Percentiles rank a stretch among this genome's conserved stretches.
These are phyloP conservation scores for Sebastiscus tertius DNA, from an alignment of 2,797 vertebrate species.

Conservation along the genomic window DNA sequence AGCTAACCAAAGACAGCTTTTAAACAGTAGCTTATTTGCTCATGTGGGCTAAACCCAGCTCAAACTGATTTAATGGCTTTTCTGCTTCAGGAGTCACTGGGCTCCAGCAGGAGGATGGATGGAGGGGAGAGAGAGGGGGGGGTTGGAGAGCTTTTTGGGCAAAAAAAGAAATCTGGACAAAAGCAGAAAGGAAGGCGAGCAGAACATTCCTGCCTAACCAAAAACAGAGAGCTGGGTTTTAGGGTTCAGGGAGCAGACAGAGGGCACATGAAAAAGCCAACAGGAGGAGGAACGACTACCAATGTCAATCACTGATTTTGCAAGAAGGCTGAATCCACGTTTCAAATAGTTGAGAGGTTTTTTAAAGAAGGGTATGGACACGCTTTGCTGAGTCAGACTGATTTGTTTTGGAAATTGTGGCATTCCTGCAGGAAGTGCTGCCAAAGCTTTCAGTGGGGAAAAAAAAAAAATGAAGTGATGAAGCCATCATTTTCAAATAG, in stretches of 20 bases:
- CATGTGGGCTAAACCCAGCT: slow-evolving; percentile 46
- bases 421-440: slow-evolving; percentile 59
- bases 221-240: slow-evolving; percentile 72
- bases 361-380: slow-evolving; percentile 23
- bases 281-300: slow-evolving; percentile 5
- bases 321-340: background rate
- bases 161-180: slow-evolving; percentile 61
- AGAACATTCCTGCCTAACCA: slow-evolving; percentile 78
- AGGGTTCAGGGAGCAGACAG: slow-evolving; percentile 73
- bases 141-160: slow-evolving; percentile 38
- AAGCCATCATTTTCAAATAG: slow-evolving; percentile 30
- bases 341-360: slow-evolving; percentile 1
- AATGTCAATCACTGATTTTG: slow-evolving; percentile 27
- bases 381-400: slow-evolving; percentile 69
- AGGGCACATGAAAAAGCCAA: slow-evolving; percentile 48
- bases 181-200: slow-evolving; percentile 45
- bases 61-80: slow-evolving; percentile 61
- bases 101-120: slow-evolving; percentile 35
- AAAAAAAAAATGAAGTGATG: slow-evolving; percentile 24
- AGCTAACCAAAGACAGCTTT: slow-evolving; percentile 39
- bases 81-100: slow-evolving; percentile 59
- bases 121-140: background rate
- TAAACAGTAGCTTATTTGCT: slow-evolving; percentile 68
- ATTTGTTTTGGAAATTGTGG: slow-evolving; percentile 74
- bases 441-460: slow-evolving; percentile 54